Conservation (phyloP, 2,113 vertebrate genomes). For the Entelurus aequoreus region DNA sequence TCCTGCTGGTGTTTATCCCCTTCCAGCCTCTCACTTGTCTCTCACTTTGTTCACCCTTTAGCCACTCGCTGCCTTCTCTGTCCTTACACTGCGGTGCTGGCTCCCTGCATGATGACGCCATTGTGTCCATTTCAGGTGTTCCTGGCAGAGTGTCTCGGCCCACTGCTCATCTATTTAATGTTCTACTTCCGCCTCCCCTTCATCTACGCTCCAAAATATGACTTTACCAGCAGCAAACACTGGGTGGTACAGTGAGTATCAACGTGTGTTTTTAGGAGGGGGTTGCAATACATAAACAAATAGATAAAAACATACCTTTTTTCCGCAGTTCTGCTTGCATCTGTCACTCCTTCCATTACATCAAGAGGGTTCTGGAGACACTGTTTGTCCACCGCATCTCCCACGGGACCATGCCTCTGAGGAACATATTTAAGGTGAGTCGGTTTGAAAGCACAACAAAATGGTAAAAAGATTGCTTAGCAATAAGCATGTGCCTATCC, state of each 20-base stretch:
- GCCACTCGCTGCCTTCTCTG: too few species aligned
- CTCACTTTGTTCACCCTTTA: conserved; percentile 32
- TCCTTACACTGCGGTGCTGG: background rate
- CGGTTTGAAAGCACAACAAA: background rate
- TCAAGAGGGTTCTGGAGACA: conserved; percentile 86
- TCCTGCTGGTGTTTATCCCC: conserved; percentile 67
- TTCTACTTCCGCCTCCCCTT: conserved; percentile 90
- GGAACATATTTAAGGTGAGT: conserved; percentile 87
- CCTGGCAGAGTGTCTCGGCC: conserved; percentile 82
- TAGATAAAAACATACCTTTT: conserved; percentile 22
- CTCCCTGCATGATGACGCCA: too few species aligned
- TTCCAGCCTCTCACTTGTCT: conserved; percentile 52
- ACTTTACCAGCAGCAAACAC: conserved; percentile 86
- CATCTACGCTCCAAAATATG: conserved; percentile 83
- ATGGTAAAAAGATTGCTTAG: background rate
- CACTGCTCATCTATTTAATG: conserved; percentile 85
- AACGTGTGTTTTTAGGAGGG: background rate
- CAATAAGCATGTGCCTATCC: too few species aligned
- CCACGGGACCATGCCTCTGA: conserved; percentile 86
- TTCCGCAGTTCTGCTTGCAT: conserved; percentile 80
- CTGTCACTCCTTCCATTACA: conserved; percentile 87
- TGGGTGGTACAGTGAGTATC: conserved; percentile 88
- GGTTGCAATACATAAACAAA: conserved; percentile 1
- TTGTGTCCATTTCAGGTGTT: conserved; percentile 74
- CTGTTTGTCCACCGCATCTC: conserved; percentile 88